Evolutionary conservation across 2,888 invertebrate species (phyloP).

Genomic region (Amblyteles armatorius): DNA sequence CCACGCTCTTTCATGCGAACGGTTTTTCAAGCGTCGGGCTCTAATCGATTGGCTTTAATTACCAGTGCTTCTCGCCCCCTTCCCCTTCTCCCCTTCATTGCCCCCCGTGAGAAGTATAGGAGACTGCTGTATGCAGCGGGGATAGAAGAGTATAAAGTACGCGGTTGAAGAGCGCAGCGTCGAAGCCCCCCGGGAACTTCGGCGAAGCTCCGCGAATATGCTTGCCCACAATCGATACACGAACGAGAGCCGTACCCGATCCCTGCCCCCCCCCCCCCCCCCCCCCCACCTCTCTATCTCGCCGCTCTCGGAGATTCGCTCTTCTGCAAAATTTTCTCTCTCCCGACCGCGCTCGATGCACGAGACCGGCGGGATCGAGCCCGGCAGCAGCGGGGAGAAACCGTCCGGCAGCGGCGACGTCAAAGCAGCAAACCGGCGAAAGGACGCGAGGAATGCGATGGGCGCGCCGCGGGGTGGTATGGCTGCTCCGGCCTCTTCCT

Average conservation of each 20-base stretch:
- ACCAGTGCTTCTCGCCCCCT: constrained; percentile 11
- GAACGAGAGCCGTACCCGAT: constrained; percentile 12
- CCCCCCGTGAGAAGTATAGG: neutral
- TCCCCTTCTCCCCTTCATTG: constrained; percentile 4
- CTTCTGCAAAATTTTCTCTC: constrained; percentile 23
- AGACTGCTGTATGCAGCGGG: neutral
- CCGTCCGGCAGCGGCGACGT: constrained; percentile 72
- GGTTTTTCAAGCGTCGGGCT: constrained; percentile 30
- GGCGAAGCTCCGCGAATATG: constrained; percentile 13
- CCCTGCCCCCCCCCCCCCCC: too few relatives aligned
- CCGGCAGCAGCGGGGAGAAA: constrained; percentile 72
- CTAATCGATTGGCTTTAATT: constrained; percentile 62
- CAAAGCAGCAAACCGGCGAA: constrained; percentile 79
- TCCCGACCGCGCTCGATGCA: constrained; percentile 38
- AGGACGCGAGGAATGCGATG: constrained; percentile 82
- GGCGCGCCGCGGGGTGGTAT: constrained; percentile 80
- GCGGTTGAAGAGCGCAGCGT: constrained; percentile 18
- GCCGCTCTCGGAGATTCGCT: constrained; percentile 22
- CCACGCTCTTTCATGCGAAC: neutral
- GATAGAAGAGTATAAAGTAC: constrained; percentile 15
- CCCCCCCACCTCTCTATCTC: neutral
- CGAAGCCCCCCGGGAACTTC: neutral
- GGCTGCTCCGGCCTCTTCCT: constrained; percentile 38
- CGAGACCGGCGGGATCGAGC: constrained; percentile 54
- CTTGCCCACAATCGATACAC: constrained; percentile 22